Evolutionary conservation across 2,113 vertebrate genomes (phyloP).

Genomic region (Ageneiosus marmoratus): DNA sequence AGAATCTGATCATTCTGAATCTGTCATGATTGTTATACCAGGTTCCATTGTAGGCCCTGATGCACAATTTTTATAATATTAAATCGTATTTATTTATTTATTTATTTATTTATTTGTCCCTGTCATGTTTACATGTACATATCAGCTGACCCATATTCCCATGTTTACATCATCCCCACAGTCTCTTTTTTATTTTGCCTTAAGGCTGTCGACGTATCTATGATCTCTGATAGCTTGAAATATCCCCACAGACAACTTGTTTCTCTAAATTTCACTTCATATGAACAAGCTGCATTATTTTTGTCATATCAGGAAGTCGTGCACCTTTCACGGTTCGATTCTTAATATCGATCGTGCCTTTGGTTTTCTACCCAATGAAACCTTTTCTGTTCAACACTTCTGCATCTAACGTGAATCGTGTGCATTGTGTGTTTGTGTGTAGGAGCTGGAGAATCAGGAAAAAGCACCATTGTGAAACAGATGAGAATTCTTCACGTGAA

Average conservation of each 20-base stretch:
- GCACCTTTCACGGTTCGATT: constrained; percentile 70
- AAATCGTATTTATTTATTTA: neutral
- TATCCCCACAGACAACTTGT: neutral
- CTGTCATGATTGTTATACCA: too few species aligned
- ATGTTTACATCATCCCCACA: neutral
- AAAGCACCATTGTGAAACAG: constrained; percentile 99
- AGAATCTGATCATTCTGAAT: too few species aligned
- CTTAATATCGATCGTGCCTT: constrained; percentile 63
- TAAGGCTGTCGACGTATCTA: neutral
- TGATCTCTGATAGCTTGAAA: too few species aligned
- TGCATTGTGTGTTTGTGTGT: constrained; percentile 67
- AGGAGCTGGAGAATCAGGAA: constrained; percentile 98
- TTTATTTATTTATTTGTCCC: neutral
- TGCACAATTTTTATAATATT: neutral
- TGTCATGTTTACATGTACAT: neutral
- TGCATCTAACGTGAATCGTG: too few species aligned
- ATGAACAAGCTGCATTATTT: too few species aligned
- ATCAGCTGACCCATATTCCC: neutral
- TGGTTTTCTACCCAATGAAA: constrained; percentile 11
- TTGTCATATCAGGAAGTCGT: neutral
- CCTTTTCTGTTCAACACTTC: too few species aligned
- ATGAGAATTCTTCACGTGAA: constrained; percentile 99
- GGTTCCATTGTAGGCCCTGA: neutral
- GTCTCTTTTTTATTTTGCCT: neutral
- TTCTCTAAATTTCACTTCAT: neutral